A percentile compares a stretch with the other conserved stretches of the same genome.
Evolutionary conservation across 2,888 invertebrate species (phyloP).

Genomic region (Caprella mutica): DNA sequence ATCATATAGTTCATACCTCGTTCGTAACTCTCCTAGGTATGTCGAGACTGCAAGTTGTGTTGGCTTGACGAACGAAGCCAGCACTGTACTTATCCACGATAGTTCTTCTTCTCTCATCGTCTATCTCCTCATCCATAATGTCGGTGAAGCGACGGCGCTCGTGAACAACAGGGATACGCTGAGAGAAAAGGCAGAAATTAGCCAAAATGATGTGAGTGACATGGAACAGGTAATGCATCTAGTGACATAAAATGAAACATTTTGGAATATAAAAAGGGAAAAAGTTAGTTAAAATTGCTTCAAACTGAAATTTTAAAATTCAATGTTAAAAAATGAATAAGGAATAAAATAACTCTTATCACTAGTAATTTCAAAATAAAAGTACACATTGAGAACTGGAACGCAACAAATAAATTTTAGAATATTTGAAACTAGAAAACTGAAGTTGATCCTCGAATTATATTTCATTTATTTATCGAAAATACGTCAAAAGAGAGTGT

Average conservation of each 20-base stretch:
- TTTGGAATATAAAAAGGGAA: not conserved
- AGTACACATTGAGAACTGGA: too few species aligned
- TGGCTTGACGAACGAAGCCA: constrained; percentile 19
- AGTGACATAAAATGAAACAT: not conserved
- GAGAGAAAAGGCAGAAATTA: not conserved
- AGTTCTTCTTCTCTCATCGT: constrained; percentile 54
- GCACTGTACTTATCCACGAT: constrained; percentile 24
- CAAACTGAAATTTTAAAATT: too few species aligned
- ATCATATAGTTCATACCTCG: too few species aligned
- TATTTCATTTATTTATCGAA: too few species aligned
- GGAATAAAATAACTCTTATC: too few species aligned
- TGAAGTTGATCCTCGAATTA: too few species aligned
- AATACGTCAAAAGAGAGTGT: too few species aligned
- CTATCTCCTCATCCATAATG: constrained; percentile 90
- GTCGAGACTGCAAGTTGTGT: constrained; percentile 35
- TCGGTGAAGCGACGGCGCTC: constrained; percentile 85
- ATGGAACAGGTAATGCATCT: not conserved
- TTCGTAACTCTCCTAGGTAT: constrained; percentile 16
- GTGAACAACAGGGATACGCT: constrained; percentile 65
- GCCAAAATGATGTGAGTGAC: not conserved
- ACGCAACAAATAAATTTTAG: too few species aligned
- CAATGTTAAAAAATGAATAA: too few species aligned
- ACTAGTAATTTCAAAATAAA: too few species aligned
- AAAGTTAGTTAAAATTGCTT: too few species aligned
- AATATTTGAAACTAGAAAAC: too few species aligned